These are phyloP conservation scores for Trogon surrucura DNA, from an alignment of 2,113 vertebrate genomes.

Conservation along the genomic window DNA sequence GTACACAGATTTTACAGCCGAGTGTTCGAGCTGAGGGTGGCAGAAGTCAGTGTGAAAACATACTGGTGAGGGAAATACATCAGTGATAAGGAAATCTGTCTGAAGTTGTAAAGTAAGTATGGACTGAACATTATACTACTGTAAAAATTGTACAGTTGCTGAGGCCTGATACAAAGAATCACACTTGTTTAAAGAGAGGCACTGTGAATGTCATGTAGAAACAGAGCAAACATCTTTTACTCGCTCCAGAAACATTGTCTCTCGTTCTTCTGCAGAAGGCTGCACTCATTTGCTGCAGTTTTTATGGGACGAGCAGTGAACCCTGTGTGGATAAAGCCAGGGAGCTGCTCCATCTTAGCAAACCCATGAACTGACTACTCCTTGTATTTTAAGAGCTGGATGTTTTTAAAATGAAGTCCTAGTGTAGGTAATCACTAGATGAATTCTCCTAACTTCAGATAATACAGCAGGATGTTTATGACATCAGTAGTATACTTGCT, in stretches of 20 bases:
- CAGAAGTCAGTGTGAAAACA: neutral
- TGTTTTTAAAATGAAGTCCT: neutral
- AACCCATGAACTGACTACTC: neutral
- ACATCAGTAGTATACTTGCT: neutral
- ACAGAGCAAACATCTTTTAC: neutral
- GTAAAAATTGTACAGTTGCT: neutral
- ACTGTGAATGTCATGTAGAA: neutral
- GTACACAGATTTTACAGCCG: neutral
- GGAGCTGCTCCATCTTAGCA: neutral
- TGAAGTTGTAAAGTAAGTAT: neutral
- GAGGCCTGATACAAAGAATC: neutral
- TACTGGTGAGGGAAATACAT: neutral
- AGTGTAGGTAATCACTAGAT: neutral
- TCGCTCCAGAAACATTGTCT: neutral
- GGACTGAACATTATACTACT: neutral
- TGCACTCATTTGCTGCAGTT: neutral
- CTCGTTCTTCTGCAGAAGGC: neutral
- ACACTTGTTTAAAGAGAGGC: neutral
- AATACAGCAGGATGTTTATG: neutral
- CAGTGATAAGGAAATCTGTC: neutral
- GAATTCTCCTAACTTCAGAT: neutral
- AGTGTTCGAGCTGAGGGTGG: neutral
- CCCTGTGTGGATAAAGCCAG: neutral
- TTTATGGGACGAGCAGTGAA: neutral
- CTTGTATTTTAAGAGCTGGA: rapidly evolving